These are phyloP conservation scores for Antheraea yamamai DNA, from an alignment of 2,888 invertebrate species.

Conservation along the genomic window DNA sequence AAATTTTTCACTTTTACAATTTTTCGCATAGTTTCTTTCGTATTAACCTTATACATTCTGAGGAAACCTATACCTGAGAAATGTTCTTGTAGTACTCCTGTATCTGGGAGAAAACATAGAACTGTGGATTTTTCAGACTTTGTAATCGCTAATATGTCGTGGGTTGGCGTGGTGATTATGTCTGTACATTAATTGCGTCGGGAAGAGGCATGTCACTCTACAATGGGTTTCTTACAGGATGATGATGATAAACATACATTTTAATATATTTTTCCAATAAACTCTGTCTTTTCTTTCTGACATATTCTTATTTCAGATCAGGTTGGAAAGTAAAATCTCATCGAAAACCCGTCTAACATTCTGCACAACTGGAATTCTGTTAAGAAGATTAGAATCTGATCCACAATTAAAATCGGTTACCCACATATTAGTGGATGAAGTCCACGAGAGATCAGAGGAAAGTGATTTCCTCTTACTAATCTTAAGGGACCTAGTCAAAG, in stretches of 20 bases:
- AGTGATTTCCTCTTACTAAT: conserved; percentile 94
- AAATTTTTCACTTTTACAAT: too few species aligned
- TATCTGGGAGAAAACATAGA: too few species aligned
- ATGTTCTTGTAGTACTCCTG: too few species aligned
- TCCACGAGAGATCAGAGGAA: conserved; percentile 95
- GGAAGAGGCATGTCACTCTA: too few species aligned
- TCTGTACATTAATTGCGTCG: too few species aligned
- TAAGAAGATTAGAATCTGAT: conserved; percentile 91
- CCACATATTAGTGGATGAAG: conserved; percentile 94
- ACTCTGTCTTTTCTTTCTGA: background rate
- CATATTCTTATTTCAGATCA: conserved; percentile 83
- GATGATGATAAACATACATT: background rate
- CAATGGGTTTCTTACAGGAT: too few species aligned
- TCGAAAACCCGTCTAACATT: conserved; percentile 91
- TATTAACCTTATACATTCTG: too few species aligned
- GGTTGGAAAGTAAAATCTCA: conserved; percentile 90
- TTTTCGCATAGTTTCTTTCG: too few species aligned
- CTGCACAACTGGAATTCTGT: conserved; percentile 95
- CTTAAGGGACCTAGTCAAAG: conserved; percentile 87
- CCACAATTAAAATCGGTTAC: conserved; percentile 88
- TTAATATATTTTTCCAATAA: background rate
- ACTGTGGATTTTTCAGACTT: too few species aligned
- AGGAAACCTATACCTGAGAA: too few species aligned
- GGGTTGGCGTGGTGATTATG: too few species aligned
- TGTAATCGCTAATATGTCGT: too few species aligned